Percentiles rank a stretch among this genome's conserved stretches.
These are phyloP conservation scores for Siphonodentalium dalli DNA, from an alignment of 2,888 invertebrate genomes.

Conservation along the genomic window DNA sequence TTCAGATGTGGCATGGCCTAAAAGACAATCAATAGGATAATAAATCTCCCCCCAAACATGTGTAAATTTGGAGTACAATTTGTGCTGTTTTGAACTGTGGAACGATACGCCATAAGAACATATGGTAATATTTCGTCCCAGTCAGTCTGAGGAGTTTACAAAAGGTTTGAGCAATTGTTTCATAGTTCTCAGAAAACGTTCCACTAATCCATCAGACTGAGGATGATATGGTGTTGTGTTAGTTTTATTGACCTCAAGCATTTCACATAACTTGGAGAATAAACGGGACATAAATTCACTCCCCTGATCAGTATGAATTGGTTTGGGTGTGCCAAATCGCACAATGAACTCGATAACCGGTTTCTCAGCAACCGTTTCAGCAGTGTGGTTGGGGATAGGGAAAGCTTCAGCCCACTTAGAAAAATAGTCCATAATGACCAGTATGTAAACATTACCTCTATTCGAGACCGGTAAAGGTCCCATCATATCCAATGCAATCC, in stretches of 20 bases:
- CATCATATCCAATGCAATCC: constrained; percentile 22
- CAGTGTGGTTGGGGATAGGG: constrained; percentile 26
- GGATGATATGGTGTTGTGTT: constrained; percentile 24
- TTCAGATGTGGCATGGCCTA: too few relatives aligned
- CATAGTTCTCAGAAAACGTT: constrained; percentile 18
- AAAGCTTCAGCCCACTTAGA: constrained; percentile 24
- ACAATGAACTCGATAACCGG: constrained; percentile 20
- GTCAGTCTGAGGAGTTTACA: constrained; percentile 12
- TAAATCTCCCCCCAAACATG: too few relatives aligned
- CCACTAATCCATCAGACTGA: constrained; percentile 19
- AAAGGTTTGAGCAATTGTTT: constrained; percentile 6
- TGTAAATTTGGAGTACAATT: too few relatives aligned
- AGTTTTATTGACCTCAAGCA: constrained; percentile 24
- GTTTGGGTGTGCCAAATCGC: constrained; percentile 24
- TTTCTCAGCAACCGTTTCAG: constrained; percentile 20
- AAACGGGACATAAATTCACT: constrained; percentile 23
- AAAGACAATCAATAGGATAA: too few relatives aligned
- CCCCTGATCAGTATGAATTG: constrained; percentile 32
- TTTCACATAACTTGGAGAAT: constrained; percentile 24
- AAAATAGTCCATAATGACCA: constrained; percentile 30
- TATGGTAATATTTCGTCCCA: constrained; percentile 10
- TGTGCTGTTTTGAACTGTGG: too few relatives aligned
- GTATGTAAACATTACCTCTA: constrained; percentile 19
- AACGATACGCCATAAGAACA: too few relatives aligned
- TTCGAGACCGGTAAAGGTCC: constrained; percentile 9